Conservation (phyloP, 2,113 vertebrate genomes). For the Stictonetta naevosa region DNA sequence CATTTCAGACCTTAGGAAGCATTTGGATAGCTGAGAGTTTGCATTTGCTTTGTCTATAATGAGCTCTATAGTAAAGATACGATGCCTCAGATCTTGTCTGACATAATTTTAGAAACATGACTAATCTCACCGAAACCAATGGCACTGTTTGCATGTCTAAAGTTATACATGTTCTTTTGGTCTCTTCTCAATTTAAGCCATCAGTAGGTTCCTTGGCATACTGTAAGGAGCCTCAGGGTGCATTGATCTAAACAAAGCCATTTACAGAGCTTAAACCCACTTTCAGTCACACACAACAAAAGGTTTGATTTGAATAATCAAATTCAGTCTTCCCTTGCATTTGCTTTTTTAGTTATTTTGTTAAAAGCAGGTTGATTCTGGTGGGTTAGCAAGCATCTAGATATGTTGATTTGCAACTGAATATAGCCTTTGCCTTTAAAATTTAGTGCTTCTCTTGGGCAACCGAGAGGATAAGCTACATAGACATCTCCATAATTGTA, state of each 20-base stretch:
- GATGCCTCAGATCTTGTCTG: not conserved
- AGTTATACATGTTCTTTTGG: not conserved
- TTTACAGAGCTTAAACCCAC: conserved; percentile 3
- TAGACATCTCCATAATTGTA: not conserved
- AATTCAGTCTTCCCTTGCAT: not conserved
- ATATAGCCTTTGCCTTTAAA: conserved; percentile 3
- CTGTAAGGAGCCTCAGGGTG: not conserved
- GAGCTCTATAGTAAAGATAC: not conserved
- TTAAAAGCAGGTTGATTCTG: not conserved
- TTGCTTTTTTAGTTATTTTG: conserved; percentile 35
- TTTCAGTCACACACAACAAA: not conserved
- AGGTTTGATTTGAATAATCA: conserved; percentile 27
- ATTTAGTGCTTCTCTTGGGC: not conserved
- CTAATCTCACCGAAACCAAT: conserved; percentile 13
- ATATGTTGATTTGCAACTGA: not conserved
- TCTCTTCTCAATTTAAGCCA: not conserved
- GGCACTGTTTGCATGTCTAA: not conserved
- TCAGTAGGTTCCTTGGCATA: not conserved
- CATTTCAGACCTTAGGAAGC: not conserved
- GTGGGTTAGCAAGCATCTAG: not conserved
- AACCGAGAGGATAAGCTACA: not conserved
- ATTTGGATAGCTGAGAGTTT: not conserved
- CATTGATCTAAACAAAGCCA: not conserved
- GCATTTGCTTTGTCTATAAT: not conserved
- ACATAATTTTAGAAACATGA: conserved; percentile 4